These are phyloP conservation scores for Orgyia antiqua DNA, from an alignment of 2,888 invertebrate species.

Conservation along the genomic window DNA sequence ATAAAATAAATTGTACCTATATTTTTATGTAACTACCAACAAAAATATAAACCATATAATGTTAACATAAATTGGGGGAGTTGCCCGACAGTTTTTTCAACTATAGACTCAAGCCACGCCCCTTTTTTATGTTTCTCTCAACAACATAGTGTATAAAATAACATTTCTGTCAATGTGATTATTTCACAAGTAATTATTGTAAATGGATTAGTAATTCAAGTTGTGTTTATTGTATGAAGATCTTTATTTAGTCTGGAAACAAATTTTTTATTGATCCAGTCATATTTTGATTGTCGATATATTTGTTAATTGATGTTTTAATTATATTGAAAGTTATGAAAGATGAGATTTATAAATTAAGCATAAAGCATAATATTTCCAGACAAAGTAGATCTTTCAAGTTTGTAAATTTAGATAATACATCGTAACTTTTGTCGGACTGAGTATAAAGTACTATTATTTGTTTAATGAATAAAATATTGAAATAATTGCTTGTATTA, in stretches of 20 bases:
- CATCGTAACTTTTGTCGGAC: conserved; percentile 60
- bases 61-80: too few relatives aligned
- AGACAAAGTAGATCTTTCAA: conserved; percentile 42
- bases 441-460: conserved; percentile 69
- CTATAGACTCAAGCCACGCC: too few relatives aligned
- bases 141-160: too few relatives aligned
- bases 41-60: too few relatives aligned
- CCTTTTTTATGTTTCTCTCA: too few relatives aligned
- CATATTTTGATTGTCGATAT: conserved; percentile 18
- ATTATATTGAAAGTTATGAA: conserved; percentile 20
- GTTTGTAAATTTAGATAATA: conserved; percentile 59
- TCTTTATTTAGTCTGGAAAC: conserved; percentile 28
- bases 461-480: conserved; percentile 66
- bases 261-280: conserved; percentile 11
- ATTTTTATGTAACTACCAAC: too few relatives aligned
- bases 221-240: conserved; percentile 26
- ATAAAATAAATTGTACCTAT: too few relatives aligned
- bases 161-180: too few relatives aligned
- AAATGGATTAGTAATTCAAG: conserved; percentile 20
- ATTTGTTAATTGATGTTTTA: conserved; percentile 21
- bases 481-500: conserved; percentile 27
- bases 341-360: conserved; percentile 28
- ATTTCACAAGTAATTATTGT: too few relatives aligned
- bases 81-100: too few relatives aligned
- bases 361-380: conserved; percentile 47